phyloP scores from a whole-genome alignment of 2,113 vertebrate genomes.

The Jacana jacana region DNA sequence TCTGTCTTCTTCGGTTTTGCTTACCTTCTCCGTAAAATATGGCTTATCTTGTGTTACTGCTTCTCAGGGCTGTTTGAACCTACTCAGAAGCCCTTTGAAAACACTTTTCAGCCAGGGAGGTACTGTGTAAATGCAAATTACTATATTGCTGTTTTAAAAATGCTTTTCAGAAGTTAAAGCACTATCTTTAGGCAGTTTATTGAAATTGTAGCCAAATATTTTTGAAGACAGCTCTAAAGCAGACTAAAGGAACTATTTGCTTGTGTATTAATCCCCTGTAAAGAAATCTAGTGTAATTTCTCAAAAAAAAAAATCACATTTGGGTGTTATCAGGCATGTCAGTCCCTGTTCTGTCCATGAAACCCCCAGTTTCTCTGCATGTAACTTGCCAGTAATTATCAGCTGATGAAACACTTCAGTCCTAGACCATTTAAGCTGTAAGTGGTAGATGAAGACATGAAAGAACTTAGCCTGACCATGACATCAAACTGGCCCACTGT shows the following conservation, averaged over 20 bases:
- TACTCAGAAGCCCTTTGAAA: not conserved
- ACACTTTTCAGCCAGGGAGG: not conserved
- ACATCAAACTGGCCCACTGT: not conserved
- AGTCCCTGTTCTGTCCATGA: not conserved
- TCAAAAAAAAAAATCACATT: not conserved
- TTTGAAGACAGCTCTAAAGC: not conserved
- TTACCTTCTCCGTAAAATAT: not conserved
- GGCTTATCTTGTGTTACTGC: not conserved
- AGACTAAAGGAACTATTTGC: not conserved
- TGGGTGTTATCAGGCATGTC: not conserved
- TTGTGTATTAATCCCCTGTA: not conserved
- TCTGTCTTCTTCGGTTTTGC: not conserved
- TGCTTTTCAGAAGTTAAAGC: constrained; percentile 12
- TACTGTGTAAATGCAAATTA: not conserved
- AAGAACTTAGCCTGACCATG: not conserved
- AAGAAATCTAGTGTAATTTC: not conserved
- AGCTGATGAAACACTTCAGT: not conserved
- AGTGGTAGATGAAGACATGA: not conserved
- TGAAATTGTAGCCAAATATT: not conserved
- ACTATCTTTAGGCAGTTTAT: not conserved
- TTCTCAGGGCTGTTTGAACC: not conserved
- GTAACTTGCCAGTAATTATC: not conserved
- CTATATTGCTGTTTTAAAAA: not conserved
- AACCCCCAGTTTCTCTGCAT: not conserved
- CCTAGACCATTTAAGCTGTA: not conserved